phyloP scores from a whole-genome alignment of 2,797 vertebrate genomes.

The Catostomus latipinnis region DNA sequence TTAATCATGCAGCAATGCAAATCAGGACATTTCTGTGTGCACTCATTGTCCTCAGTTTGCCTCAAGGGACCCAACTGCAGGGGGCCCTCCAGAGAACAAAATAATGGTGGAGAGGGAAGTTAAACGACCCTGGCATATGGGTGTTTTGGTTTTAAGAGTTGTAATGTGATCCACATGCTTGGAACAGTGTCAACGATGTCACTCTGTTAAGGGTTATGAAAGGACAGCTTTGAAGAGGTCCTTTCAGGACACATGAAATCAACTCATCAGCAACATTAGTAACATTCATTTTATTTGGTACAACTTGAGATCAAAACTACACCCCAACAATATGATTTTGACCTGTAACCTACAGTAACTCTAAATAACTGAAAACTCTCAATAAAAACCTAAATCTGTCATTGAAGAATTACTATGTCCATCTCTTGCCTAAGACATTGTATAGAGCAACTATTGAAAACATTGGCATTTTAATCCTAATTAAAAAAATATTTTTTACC shows the following conservation, averaged over 20 bases:
- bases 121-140: slow-evolving; percentile 22
- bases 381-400: neutral
- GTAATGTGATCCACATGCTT: slow-evolving; percentile 47
- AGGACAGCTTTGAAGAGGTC: slow-evolving; percentile 44
- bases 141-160: slow-evolving; percentile 51
- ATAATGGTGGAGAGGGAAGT: slow-evolving; percentile 17
- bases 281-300: slow-evolving; percentile 28
- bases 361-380: neutral
- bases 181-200: slow-evolving; percentile 42
- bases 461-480: neutral
- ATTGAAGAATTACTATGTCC: neutral
- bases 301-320: slow-evolving; percentile 1
- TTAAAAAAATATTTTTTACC: neutral
- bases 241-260: slow-evolving; percentile 36
- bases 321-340: neutral
- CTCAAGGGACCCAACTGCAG: slow-evolving; percentile 11
- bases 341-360: neutral
- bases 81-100: slow-evolving; percentile 32
- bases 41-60: slow-evolving; percentile 47
- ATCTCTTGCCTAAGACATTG: neutral
- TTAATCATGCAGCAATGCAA: neutral
- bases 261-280: slow-evolving; percentile 14
- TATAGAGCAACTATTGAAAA: neutral
- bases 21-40: slow-evolving; percentile 33
- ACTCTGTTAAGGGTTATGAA: slow-evolving; percentile 44